phyloP scores from a whole-genome alignment of 2,113 vertebrate genomes.

The Helogale parvula region DNA sequence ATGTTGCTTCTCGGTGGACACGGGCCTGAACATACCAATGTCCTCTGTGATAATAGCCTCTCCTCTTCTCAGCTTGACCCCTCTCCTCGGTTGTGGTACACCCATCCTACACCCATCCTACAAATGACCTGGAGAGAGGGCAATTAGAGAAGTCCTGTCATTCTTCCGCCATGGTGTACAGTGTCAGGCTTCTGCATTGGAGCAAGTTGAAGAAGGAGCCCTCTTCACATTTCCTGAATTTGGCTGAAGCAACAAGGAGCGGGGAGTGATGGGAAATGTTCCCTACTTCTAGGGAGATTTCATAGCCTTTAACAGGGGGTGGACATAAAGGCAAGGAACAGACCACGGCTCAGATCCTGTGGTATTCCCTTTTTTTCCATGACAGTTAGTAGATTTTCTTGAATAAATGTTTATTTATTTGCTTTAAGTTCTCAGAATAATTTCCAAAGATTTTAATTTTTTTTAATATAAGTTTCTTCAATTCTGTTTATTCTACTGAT shows the following conservation, averaged over 20 bases:
- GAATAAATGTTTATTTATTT: not conserved
- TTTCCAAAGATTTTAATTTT: not conserved
- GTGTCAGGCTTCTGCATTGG: not conserved
- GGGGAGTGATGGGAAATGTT: not conserved
- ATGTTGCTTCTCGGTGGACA: not conserved
- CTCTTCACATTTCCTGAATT: not conserved
- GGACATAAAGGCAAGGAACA: not conserved
- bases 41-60: rapidly evolving
- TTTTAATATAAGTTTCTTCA: not conserved
- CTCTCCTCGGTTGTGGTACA: not conserved
- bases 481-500: not conserved
- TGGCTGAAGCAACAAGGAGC: not conserved
- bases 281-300: not conserved
- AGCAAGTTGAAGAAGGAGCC: not conserved
- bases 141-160: not conserved
- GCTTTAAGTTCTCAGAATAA: not conserved
- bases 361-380: not conserved
- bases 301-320: not conserved
- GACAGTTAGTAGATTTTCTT: not conserved
- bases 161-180: not conserved
- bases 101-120: too few species aligned
- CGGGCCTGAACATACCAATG: rapidly evolving
- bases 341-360: not conserved
- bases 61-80: not conserved
- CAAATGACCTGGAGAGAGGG: not conserved